Evolutionary conservation across 1,140 invertebrate genomes (phyloP).

Genomic region (Drosophila repleta): DNA sequence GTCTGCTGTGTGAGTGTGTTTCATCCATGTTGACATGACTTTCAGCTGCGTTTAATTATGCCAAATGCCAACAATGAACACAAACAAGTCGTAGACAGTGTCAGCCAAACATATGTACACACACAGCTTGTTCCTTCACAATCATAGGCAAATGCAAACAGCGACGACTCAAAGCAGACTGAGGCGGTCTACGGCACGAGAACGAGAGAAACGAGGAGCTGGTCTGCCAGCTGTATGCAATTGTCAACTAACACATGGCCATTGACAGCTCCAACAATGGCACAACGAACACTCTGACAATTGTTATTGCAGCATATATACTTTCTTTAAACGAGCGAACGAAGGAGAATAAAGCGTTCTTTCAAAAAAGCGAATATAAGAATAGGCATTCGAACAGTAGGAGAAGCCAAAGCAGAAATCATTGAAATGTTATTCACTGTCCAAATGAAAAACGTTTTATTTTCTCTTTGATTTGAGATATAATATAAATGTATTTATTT

Average conservation of each 20-base stretch:
- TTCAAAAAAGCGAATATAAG: no score
- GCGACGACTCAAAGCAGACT: conserved; percentile 16
- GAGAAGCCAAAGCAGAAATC: no score
- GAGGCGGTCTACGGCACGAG: background rate
- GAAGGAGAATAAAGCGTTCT: background rate
- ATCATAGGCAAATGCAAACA: conserved; percentile 43
- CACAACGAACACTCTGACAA: conserved; percentile 49
- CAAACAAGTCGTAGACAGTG: conserved; percentile 28
- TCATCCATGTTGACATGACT: conserved; percentile 48
- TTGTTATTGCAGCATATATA: conserved; percentile 69
- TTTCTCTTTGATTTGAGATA: no score
- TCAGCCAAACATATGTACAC: conserved; percentile 38
- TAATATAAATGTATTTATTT: no score
- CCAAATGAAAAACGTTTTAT: no score
- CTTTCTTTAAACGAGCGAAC: conserved; percentile 47
- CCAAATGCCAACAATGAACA: conserved; percentile 68
- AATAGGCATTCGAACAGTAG: no score
- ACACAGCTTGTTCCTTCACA: conserved; percentile 42
- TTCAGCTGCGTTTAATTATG: conserved; percentile 72
- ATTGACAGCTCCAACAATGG: conserved; percentile 69
- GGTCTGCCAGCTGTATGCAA: conserved; percentile 46
- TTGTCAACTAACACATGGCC: conserved; percentile 45
- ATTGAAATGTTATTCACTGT: no score
- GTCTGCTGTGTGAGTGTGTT: background rate
- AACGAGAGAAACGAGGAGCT: conserved; percentile 1